These are phyloP conservation scores for Phocoena sinus DNA, from an alignment of 2,113 vertebrate species.

Conservation along the genomic window DNA sequence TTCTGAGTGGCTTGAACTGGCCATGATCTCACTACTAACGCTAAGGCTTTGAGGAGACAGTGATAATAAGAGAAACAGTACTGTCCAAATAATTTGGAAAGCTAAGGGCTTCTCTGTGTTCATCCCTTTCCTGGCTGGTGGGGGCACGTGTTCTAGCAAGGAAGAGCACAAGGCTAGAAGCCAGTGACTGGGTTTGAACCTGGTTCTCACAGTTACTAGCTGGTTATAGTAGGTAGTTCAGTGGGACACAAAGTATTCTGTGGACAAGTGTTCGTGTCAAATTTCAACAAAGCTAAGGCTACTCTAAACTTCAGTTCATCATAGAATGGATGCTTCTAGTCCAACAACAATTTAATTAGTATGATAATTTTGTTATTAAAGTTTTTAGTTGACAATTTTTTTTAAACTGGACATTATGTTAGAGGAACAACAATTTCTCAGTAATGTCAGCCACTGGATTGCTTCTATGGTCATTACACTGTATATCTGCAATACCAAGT, in stretches of 20 bases:
- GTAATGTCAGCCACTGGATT: neutral
- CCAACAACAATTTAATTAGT: neutral
- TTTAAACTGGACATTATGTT: neutral
- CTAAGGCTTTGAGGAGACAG: neutral
- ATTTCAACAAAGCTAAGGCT: neutral
- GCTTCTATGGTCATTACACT: neutral
- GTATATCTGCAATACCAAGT: neutral
- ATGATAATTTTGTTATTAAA: neutral
- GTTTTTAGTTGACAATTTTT: neutral
- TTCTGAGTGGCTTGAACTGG: neutral
- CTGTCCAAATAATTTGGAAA: neutral
- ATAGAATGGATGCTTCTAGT: neutral
- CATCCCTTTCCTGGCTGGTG: neutral
- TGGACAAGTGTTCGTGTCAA: neutral
- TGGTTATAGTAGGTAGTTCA: neutral
- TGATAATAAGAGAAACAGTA: neutral
- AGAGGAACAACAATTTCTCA: neutral
- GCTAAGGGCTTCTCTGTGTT: neutral
- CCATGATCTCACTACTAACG: neutral
- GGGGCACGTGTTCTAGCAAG: neutral
- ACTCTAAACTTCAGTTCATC: neutral
- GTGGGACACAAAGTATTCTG: neutral
- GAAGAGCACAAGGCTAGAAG: neutral
- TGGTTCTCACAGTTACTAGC: neutral
- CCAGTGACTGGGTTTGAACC: neutral